These are phyloP conservation scores for Phymorhynchus buccinoides DNA, from an alignment of 1,140 invertebrate genomes.

Conservation along the genomic window DNA sequence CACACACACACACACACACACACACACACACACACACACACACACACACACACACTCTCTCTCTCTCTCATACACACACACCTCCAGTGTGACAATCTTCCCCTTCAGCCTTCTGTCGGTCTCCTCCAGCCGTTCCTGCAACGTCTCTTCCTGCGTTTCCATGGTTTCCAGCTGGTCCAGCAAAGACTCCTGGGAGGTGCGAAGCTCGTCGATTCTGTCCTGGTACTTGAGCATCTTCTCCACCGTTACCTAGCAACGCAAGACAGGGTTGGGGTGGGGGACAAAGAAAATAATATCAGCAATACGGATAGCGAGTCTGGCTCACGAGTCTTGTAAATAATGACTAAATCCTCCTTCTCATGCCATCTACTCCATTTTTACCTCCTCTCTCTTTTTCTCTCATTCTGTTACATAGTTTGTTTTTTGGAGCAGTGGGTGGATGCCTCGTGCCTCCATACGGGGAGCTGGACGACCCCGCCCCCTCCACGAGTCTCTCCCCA, in stretches of 20 bases:
- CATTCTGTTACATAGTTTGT: no score
- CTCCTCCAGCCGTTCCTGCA: conserved; percentile 59
- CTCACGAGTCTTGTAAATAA: no score
- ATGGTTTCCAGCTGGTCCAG: conserved; percentile 60
- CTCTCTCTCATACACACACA: conserved; percentile 45
- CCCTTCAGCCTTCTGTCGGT: conserved; percentile 58
- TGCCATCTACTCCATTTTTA: no score
- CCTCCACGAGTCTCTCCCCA: no score
- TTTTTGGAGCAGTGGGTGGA: no score
- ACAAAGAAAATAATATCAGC: no score
- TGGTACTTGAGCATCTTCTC: conserved; percentile 61
- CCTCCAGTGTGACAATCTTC: conserved; percentile 58
- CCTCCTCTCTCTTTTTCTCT: no score
- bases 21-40: not conserved
- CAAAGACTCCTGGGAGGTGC: conserved; percentile 61
- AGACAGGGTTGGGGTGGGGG: no score
- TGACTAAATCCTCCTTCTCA: no score
- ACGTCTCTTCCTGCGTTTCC: conserved; percentile 61
- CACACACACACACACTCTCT: conserved; percentile 26
- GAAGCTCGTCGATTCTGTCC: conserved; percentile 60
- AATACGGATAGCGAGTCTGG: no score
- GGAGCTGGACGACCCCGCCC: no score
- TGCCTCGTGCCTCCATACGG: no score
- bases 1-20: not conserved
- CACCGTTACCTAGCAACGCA: conserved; percentile 46